phyloP scores from a whole-genome alignment of 1,140 invertebrate genomes.

The Globodera rostochiensis region DNA sequence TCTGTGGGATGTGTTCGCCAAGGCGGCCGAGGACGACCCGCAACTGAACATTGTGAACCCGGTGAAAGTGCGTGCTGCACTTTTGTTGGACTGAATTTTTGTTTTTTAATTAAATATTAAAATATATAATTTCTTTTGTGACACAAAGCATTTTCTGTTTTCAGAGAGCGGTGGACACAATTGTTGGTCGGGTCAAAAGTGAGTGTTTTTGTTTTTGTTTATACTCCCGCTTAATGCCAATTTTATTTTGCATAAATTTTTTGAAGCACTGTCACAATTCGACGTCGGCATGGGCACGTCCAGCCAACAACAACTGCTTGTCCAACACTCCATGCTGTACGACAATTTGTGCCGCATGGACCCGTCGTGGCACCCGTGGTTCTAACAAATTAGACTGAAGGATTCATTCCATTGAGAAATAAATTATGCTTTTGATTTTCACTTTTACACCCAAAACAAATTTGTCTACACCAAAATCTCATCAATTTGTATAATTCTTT shows the following conservation, averaged over 20 bases:
- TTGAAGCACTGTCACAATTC: conserved; percentile 35
- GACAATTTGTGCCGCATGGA: conserved; percentile 45
- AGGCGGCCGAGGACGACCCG: conserved; percentile 34
- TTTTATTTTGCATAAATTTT: conserved; percentile 4
- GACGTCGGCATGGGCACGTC: conserved; percentile 21
- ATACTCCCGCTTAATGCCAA: neutral
- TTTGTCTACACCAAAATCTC: neutral
- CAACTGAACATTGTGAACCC: conserved; percentile 31
- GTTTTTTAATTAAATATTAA: neutral
- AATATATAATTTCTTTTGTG: neutral
- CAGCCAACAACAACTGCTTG: conserved; percentile 9
- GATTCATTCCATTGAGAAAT: no score
- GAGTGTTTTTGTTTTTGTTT: neutral
- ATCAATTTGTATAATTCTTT: neutral
- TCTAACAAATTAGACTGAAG: conserved; percentile 11
- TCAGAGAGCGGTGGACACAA: conserved; percentile 24
- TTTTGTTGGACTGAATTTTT: neutral
- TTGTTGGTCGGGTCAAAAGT: conserved; percentile 22
- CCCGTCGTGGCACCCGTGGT: conserved; percentile 41
- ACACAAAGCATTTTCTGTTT: neutral
- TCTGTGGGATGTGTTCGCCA: conserved; percentile 41
- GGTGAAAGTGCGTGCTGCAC: neutral
- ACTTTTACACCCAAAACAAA: neutral
- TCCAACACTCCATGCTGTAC: conserved; percentile 18
- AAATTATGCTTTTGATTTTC: neutral